These are phyloP conservation scores for Steinernema scapterisci DNA, from an alignment of 2,888 invertebrate genomes.

Conservation along the genomic window DNA sequence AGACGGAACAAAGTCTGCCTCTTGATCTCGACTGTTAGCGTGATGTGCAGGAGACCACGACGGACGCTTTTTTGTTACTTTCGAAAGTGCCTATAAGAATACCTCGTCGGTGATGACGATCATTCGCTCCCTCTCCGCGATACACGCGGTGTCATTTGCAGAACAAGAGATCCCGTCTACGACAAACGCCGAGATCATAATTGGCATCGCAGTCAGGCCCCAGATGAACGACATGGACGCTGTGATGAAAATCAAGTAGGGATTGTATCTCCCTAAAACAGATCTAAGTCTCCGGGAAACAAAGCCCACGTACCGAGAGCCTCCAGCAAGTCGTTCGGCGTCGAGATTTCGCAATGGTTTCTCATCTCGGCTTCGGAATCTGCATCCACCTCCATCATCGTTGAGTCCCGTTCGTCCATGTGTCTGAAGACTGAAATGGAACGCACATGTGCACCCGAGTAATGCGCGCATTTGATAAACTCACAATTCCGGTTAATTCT, in stretches of 20 bases:
- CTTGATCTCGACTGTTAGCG: no score
- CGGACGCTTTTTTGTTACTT: no score
- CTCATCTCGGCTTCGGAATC: background rate
- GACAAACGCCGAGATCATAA: slow-evolving; percentile 36
- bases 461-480: no score
- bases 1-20: no score
- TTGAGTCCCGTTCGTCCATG: no score
- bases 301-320: background rate
- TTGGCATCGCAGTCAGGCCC: slow-evolving; percentile 39
- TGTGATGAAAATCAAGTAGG: slow-evolving; percentile 36
- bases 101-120: slow-evolving; percentile 34
- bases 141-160: slow-evolving; percentile 31
- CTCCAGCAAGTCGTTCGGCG: slow-evolving; percentile 20
- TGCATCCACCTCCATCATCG: no score
- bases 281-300: background rate
- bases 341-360: background rate
- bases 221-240: slow-evolving; percentile 40
- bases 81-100: background rate
- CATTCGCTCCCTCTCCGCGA: slow-evolving; percentile 33
- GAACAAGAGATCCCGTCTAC: slow-evolving; percentile 31
- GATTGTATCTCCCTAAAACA: slow-evolving; percentile 37
- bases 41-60: no score
- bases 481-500: no score
- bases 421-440: no score
- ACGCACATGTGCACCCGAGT: no score